Percentiles rank a stretch among this genome's conserved stretches.
phyloP scores from a whole-genome alignment of 2,797 vertebrate genomes.

The Liparis tanakae region DNA sequence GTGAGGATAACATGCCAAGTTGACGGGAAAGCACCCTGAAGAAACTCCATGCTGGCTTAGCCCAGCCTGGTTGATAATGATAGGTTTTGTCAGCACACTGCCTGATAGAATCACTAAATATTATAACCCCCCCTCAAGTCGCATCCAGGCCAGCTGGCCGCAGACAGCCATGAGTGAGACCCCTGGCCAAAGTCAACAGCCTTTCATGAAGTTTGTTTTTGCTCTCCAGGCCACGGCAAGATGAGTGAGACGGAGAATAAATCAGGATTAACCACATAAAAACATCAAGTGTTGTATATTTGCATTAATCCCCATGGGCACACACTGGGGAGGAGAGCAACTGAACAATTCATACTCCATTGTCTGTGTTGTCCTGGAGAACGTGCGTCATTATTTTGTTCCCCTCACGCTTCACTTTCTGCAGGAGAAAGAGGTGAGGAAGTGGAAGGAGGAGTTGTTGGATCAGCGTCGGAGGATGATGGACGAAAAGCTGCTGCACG shows the following conservation, averaged over 20 bases:
- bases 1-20: slow-evolving; percentile 80
- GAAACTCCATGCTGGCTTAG: slow-evolving; percentile 43
- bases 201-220: slow-evolving; percentile 80
- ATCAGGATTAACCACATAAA: slow-evolving; percentile 74
- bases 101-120: slow-evolving; percentile 76
- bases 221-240: slow-evolving; percentile 58
- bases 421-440: slow-evolving; percentile 97
- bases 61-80: slow-evolving; percentile 56
- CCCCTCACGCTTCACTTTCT: slow-evolving; percentile 36
- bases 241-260: slow-evolving; percentile 74
- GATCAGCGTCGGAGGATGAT: slow-evolving; percentile 97
- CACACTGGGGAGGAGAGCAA: slow-evolving; percentile 34
- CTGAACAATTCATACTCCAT: slow-evolving; percentile 34
- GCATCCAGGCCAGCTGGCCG: slow-evolving; percentile 69
- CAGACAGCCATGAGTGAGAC: slow-evolving; percentile 68
- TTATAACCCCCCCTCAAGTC: slow-evolving; percentile 59
- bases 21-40: slow-evolving; percentile 57
- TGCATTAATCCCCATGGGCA: slow-evolving; percentile 54
- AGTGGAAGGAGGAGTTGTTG: slow-evolving; percentile 97
- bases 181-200: slow-evolving; percentile 72
- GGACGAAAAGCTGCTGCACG: slow-evolving; percentile 97
- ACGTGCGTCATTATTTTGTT: slow-evolving; percentile 10
- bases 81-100: slow-evolving; percentile 69
- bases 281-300: slow-evolving; percentile 70
- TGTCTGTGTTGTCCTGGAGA: slow-evolving; percentile 43